Evolutionary conservation across 2,113 vertebrate genomes (phyloP).

Genomic region (Danionella cerebrum): DNA sequence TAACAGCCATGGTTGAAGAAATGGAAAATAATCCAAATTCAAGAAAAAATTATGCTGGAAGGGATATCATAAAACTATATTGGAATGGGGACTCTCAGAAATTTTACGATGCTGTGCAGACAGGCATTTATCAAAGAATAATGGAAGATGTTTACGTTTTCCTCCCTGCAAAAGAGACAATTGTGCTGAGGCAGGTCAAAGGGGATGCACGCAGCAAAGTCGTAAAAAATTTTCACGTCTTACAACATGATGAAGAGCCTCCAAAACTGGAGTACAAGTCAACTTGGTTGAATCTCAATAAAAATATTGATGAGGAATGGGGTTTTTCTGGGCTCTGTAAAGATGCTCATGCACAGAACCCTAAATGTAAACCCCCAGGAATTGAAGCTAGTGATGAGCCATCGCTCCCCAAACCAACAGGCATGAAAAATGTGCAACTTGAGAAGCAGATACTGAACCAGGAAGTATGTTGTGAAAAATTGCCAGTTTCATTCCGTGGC

Average conservation of each 20-base stretch:
- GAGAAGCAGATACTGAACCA: background rate
- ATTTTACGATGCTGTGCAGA: background rate
- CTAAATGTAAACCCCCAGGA: background rate
- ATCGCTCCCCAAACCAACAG: background rate
- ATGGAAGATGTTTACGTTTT: background rate
- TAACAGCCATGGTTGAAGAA: background rate
- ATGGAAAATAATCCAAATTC: background rate
- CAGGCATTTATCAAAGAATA: background rate
- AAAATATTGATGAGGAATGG: slow-evolving; percentile 51
- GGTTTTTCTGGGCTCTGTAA: slow-evolving; percentile 34
- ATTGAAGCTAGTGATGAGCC: background rate
- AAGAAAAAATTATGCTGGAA: background rate
- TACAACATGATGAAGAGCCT: slow-evolving; percentile 37
- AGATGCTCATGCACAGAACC: background rate
- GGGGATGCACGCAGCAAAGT: background rate
- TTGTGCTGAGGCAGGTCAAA: slow-evolving; percentile 42
- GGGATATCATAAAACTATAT: background rate
- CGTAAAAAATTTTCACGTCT: slow-evolving; percentile 29
- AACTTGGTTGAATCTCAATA: slow-evolving; percentile 53
- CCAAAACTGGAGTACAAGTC: slow-evolving; percentile 47
- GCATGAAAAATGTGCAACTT: background rate
- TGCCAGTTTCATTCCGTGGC: background rate
- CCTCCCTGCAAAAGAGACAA: background rate
- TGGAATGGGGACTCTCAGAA: slow-evolving; percentile 10
- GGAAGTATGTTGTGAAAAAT: background rate